phyloP scores from a whole-genome alignment of 2,113 vertebrate genomes.

The Apaloderma vittatum region DNA sequence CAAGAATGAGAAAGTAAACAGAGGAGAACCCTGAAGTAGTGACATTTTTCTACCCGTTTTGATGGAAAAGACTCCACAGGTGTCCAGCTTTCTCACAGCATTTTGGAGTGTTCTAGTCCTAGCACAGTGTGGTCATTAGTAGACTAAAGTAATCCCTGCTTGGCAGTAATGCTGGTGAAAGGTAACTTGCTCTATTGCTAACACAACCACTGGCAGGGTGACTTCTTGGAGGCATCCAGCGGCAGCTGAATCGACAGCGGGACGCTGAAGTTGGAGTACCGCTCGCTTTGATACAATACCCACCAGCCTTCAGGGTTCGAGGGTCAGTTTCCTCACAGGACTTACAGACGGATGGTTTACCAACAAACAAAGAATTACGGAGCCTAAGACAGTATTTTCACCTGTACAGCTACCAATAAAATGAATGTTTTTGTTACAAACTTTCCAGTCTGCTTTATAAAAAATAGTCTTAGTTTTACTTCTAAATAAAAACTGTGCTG shows the following conservation, averaged over 20 bases:
- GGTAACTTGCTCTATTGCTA: constrained; percentile 74
- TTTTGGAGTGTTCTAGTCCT: constrained; percentile 53
- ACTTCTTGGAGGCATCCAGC: constrained; percentile 55
- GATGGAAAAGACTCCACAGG: constrained; percentile 74
- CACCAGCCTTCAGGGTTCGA: constrained; percentile 52
- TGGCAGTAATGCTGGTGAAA: constrained; percentile 83
- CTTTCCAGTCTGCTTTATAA: constrained; percentile 73
- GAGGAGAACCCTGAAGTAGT: constrained; percentile 75
- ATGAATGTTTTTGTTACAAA: constrained; percentile 63
- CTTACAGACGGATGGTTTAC: background rate
- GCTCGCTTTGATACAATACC: background rate
- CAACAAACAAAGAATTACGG: background rate
- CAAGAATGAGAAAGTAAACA: constrained; percentile 52
- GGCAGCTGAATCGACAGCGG: constrained; percentile 24
- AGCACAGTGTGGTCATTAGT: constrained; percentile 49
- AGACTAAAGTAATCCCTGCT: constrained; percentile 71
- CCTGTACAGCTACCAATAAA: constrained; percentile 56
- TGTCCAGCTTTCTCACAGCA: constrained; percentile 61
- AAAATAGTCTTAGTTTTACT: constrained; percentile 68
- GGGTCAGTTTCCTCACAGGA: constrained; percentile 35
- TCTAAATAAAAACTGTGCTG: constrained; percentile 77
- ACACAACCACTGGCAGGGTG: constrained; percentile 69
- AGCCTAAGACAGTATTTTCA: constrained; percentile 22
- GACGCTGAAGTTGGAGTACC: background rate
- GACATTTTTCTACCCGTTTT: constrained; percentile 76